Base-by-base conservation (phyloP, 2,113 vertebrate genomes). In the Platichthys stellatus region DNA sequence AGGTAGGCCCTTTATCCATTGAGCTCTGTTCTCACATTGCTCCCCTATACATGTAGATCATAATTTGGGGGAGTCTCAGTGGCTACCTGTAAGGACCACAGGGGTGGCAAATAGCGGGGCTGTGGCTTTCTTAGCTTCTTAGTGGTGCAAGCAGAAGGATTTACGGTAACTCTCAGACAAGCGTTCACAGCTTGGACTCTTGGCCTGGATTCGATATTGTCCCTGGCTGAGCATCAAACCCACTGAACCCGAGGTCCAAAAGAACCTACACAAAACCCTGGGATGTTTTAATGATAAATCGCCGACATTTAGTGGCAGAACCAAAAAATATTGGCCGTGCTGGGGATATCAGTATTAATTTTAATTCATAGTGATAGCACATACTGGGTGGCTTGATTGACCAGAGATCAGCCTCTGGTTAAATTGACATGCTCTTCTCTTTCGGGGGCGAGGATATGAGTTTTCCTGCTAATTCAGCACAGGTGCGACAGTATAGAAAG, bases 151-250 rank as follows among this genome's bases (percentile, higher is more conserved):
- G 92, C 90, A 90, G 90, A 92, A 93, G 92, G 93, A 94, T 93
- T 94, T 94, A 94, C 93, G 92, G 93, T 94, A 94, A 94, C 92
- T 92, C 91, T 94, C 92, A 93, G 92, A 94, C 94, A 94, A 93
- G 92, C 93, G 90, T 94, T 94, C 94, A 94, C 93, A 94, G 92
- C 93, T 94, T 90, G 87, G 87, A 88, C 93, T 93, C 86, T 89
- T 94, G 94, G 94, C 94, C 93, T 74, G 77, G 82, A 64, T 86
- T 88, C 24, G 77, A 92, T 95, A 93, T 95, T 94, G 92, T 94
- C 86, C 89, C 93, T 95, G 94, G 94, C 94, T 86, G 65, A 77
- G 77, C 92, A 93, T 94, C 94, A 94, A 94, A 95, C 93, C 92
- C 92, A 92, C 92, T 88, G 89, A 86, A 89, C 83, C 84, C 83